These are phyloP conservation scores for Pogonomyrmex californicus DNA, from an alignment of 1,140 invertebrate species.

Conservation along the genomic window DNA sequence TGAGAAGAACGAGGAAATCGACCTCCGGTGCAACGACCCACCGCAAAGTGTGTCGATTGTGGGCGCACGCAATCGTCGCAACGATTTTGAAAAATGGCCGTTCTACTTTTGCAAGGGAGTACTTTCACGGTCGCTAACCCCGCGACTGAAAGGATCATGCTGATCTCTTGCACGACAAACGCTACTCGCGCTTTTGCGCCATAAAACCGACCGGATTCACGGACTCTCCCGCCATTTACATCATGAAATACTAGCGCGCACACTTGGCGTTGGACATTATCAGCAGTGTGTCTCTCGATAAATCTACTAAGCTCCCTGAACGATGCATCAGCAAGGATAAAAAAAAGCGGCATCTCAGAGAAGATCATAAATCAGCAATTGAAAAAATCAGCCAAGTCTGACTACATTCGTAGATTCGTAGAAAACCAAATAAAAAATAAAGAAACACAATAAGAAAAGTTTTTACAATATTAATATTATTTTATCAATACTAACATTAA, in stretches of 20 bases:
- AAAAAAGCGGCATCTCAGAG: background rate
- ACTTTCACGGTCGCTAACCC: constrained; percentile 86
- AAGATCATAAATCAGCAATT: background rate
- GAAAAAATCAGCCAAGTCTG: background rate
- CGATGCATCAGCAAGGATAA: background rate
- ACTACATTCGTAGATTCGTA: background rate
- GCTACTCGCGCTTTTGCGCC: constrained; percentile 31
- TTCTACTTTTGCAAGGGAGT: constrained; percentile 84
- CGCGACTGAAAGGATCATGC: constrained; percentile 76
- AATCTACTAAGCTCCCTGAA: constrained; percentile 49
- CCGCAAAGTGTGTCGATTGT: constrained; percentile 83
- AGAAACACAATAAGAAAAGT: background rate
- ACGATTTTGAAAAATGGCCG: constrained; percentile 86
- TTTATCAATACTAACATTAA: background rate
- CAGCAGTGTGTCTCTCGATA: background rate
- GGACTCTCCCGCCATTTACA: background rate
- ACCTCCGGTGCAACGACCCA: constrained; percentile 82
- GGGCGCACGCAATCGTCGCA: constrained; percentile 86
- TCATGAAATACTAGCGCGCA: no score
- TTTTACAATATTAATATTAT: background rate
- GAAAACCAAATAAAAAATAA: background rate
- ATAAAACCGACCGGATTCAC: constrained; percentile 16
- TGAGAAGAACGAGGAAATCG: constrained; percentile 82
- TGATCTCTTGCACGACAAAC: constrained; percentile 35
- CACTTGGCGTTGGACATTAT: no score